These are phyloP conservation scores for Speoplatyrhinus poulsoni DNA, from an alignment of 2,113 vertebrate species.

Conservation along the genomic window DNA sequence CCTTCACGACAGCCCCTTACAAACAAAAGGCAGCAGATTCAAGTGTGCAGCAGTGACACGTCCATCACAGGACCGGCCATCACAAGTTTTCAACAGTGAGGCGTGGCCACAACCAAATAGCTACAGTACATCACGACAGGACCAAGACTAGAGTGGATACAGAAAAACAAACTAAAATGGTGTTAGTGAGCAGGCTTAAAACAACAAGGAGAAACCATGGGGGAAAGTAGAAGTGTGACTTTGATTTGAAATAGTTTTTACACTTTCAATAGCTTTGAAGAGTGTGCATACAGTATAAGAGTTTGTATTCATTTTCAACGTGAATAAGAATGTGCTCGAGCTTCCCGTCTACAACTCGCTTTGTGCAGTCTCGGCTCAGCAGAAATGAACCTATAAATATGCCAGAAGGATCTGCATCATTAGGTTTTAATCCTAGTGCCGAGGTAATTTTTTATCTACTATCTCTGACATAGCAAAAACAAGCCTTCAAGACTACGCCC, in stretches of 20 bases:
- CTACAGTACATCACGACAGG: too few species aligned
- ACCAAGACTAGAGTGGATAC: too few species aligned
- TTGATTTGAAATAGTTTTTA: background rate
- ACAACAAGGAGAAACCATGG: too few species aligned
- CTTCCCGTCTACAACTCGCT: conserved; percentile 7
- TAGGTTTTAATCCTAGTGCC: conserved; percentile 1
- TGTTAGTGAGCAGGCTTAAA: too few species aligned
- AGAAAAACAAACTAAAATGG: background rate
- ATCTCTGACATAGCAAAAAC: conserved; percentile 6
- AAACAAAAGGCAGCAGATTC: background rate
- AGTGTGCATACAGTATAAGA: background rate
- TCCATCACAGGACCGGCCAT: conserved; percentile 15
- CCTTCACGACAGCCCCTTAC: conserved; percentile 37
- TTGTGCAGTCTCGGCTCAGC: conserved; percentile 12
- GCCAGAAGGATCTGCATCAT: conserved; percentile 11
- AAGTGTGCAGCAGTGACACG: background rate
- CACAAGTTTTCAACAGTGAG: conserved; percentile 11
- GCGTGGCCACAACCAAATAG: background rate
- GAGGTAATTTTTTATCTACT: background rate
- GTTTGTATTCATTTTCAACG: background rate
- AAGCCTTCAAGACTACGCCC: conserved; percentile 1
- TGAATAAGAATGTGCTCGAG: background rate
- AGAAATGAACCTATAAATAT: conserved; percentile 17
- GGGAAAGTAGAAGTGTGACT: too few species aligned
- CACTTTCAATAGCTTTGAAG: background rate